These are phyloP conservation scores for Urocynchramus pylzowi DNA, from an alignment of 2,113 vertebrate species.

Conservation along the genomic window DNA sequence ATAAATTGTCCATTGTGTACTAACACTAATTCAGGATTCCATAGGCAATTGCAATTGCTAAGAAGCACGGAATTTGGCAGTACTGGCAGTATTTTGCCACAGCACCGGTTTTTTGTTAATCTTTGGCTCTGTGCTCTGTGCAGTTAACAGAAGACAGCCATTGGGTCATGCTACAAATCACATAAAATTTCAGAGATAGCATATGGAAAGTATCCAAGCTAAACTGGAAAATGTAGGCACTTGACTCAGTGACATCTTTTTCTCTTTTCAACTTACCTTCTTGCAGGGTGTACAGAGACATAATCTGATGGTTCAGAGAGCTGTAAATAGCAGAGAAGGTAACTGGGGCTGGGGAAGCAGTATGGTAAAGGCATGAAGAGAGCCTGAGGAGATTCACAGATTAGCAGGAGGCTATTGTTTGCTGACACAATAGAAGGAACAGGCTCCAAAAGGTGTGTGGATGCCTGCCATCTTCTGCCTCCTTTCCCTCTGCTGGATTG, in stretches of 20 bases:
- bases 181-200: background rate
- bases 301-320: background rate
- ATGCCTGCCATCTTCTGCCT: slow-evolving; percentile 16
- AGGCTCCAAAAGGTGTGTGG: slow-evolving; percentile 29
- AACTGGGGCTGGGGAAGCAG: background rate
- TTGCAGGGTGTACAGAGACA: background rate
- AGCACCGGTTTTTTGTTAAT: background rate
- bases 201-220: background rate
- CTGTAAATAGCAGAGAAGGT: slow-evolving; percentile 5
- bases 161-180: background rate
- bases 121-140: background rate
- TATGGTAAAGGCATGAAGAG: slow-evolving; percentile 50
- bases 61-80: background rate
- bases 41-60: background rate
- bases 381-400: slow-evolving; percentile 45
- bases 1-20: background rate
- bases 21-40: background rate
- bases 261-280: background rate
- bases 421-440: slow-evolving; percentile 57
- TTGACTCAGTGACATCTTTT: background rate
- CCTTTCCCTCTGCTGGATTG: background rate
- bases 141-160: background rate
- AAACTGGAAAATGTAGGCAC: background rate
- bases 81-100: background rate
- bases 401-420: slow-evolving; percentile 27